Evolutionary conservation across 2,113 vertebrate genomes (phyloP).

Genomic region (Tenrec ecaudatus): DNA sequence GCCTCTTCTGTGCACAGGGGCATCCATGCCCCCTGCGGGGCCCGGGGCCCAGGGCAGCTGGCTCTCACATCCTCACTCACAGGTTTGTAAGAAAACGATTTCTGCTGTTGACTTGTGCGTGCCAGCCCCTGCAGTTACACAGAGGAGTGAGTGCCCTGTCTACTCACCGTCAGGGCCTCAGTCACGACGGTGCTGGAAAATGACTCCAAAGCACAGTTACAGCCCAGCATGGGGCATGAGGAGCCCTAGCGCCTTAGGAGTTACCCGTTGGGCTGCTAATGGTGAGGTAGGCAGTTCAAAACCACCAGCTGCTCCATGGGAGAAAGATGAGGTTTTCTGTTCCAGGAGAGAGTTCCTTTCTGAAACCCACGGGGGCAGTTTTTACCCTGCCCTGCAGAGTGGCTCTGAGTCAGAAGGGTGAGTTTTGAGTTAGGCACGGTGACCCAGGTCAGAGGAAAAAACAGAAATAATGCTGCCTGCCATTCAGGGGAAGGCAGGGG

Average conservation of each 20-base stretch:
- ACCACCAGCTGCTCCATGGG: too few species aligned
- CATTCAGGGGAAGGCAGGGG: neutral
- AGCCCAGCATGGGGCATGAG: neutral
- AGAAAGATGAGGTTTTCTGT: too few species aligned
- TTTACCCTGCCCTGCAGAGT: too few species aligned
- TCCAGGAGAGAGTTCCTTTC: too few species aligned
- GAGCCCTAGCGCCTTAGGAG: too few species aligned
- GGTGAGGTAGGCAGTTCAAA: too few species aligned
- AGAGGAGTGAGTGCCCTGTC: neutral
- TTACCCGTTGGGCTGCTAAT: too few species aligned
- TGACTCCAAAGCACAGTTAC: neutral
- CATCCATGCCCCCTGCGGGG: neutral
- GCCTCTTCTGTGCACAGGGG: neutral
- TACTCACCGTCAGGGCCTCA: neutral
- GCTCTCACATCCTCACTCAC: too few species aligned
- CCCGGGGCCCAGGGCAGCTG: neutral
- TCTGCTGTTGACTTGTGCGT: neutral
- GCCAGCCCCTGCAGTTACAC: neutral
- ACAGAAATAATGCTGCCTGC: neutral
- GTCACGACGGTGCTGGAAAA: too few species aligned
- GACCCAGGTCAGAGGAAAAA: neutral
- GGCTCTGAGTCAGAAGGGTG: too few species aligned
- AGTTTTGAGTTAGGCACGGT: accelerated
- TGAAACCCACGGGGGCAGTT: too few species aligned
- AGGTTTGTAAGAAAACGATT: neutral